Conservation (phyloP, 2,113 vertebrate genomes). For the Gorilla gorilla region DNA sequence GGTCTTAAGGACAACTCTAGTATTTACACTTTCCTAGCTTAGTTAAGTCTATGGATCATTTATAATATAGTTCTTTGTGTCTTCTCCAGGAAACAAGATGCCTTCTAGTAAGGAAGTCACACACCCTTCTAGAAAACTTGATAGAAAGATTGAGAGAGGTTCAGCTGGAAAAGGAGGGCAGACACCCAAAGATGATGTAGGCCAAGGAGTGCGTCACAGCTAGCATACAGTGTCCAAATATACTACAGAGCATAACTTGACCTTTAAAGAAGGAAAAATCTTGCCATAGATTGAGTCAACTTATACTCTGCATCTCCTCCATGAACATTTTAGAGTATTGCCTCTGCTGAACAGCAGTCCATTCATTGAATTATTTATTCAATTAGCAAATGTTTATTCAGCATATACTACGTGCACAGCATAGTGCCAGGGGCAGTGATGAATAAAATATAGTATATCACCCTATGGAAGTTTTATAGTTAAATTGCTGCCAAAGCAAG, state of each 20-base stretch:
- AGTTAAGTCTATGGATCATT: slow-evolving; percentile 38
- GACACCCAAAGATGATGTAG: slow-evolving; percentile 5
- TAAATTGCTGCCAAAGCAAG: slow-evolving; percentile 7
- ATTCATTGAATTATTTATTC: slow-evolving; percentile 61
- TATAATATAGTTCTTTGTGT: slow-evolving; percentile 16
- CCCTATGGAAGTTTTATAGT: slow-evolving; percentile 4
- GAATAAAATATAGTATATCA: slow-evolving; percentile 23
- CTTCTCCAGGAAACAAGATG: slow-evolving; percentile 47
- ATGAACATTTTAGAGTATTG: slow-evolving; percentile 15
- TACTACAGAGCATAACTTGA: slow-evolving; percentile 59
- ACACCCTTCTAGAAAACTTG: slow-evolving; percentile 54
- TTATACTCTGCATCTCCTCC: slow-evolving; percentile 10
- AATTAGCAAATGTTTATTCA: slow-evolving; percentile 50
- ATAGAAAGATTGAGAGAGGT: slow-evolving; percentile 34
- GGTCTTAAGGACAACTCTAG: neutral
- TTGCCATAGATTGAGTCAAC: slow-evolving; percentile 51
- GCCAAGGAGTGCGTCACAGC: slow-evolving; percentile 58
- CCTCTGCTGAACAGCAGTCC: slow-evolving; percentile 2
- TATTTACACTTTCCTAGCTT: slow-evolving; percentile 38
- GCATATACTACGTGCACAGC: neutral
- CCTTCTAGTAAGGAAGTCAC: slow-evolving; percentile 44
- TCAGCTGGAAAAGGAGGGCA: slow-evolving; percentile 51
- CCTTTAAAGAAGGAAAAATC: slow-evolving; percentile 63
- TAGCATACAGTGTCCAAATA: slow-evolving; percentile 36
- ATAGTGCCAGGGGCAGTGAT: neutral